Evolutionary conservation across 2,113 vertebrate genomes (phyloP), one percentile per base, ranked within the genome.

Genomic region (Dromas ardeola): DNA sequence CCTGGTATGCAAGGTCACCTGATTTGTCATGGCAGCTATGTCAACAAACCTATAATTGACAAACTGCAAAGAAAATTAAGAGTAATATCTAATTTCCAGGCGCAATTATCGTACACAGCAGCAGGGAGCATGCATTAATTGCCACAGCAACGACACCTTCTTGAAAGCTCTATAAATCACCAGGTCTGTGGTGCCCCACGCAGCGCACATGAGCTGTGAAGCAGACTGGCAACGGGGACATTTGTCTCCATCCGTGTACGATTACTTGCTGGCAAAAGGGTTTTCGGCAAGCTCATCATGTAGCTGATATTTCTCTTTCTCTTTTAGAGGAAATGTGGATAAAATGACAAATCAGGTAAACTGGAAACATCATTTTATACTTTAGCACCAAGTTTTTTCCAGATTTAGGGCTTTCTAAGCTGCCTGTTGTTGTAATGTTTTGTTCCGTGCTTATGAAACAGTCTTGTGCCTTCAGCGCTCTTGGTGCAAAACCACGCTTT

Each of bases 21-120:
- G 95, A 97, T 98, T 93, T 97, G 88, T 97, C 93, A 95, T 86
- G 91, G 93, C 90, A 92, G 90, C 93, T 97, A 90, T 93, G 96
- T 96, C 97, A 98, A 96, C 95, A 95, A 92, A 96, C 81, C 63
- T 91, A 45, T 69, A 97, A 91, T 47, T 98, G 98, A 98, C 94
- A 98, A 98, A 98, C 95, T 97, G 96, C 81, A 91, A 98, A 96
- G 96, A 97, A 98, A 98, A 98, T 98, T 96, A 98, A 97, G 98
- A 98, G 95, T 97, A 98, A 97, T 98, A 98, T 97, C 97, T 98
- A 96, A 98, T 98, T 98, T 98, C 92, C 88, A 97, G 92, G 86
- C 97, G 94, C 95, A 98, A 98, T 98, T 98, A 97, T 93, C n/a
- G 38, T 90, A 96, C 90, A 96, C 94, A 96, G 92, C 95, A 97